Base-by-base conservation (phyloP, 2,797 vertebrate species). In the Lophius americanus region DNA sequence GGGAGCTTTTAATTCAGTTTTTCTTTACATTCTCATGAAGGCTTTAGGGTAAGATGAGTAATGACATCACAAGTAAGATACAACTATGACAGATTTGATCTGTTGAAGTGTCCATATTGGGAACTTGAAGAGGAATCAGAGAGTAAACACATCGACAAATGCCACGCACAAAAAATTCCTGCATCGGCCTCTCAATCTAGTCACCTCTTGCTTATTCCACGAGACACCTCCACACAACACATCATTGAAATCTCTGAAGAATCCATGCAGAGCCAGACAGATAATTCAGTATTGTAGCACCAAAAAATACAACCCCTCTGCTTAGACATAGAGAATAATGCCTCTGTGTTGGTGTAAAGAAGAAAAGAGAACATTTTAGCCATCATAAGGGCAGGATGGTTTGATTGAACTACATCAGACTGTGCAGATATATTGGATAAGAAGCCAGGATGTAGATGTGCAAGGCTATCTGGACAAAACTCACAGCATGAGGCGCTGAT, bases 401-500 rank as follows among this genome's bases (percentile, higher is more conserved):
- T n/a, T n/a, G n/a, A n/a, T 38, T n/a, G 14, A 5, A 12, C 53
- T 52, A 5, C 7, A 42, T 48, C 6, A 52, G 23, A 35, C 12
- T 23, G 2, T 53, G 14, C 38, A 51, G 6, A 2, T 64, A 13
- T 9, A 7, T 11, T n/a, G 1, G 32, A 51, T 48, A 53, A 58
- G 63, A 39, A 12, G 49, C 4, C 5, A 51, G 10, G 7, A 6
- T 33, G 41, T 69, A 37, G 35, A 63, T 52, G 41, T 35, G 44
- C 36, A 46, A 8, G 44, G 23, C 36, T 49, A 11, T 46, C 33
- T 48, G 39, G 54, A 53, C 23, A 50, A 41, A 32, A 48, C n/a
- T 42, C 48, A 23, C 43, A 66, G 48, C 62, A 41, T 64, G 71
- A 63, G 6, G 14, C 47, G 52, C 4, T 51, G 10, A 51, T 41